These are phyloP conservation scores for Cheilosia grossa DNA, from an alignment of 2,888 invertebrate genomes.

Conservation along the genomic window DNA sequence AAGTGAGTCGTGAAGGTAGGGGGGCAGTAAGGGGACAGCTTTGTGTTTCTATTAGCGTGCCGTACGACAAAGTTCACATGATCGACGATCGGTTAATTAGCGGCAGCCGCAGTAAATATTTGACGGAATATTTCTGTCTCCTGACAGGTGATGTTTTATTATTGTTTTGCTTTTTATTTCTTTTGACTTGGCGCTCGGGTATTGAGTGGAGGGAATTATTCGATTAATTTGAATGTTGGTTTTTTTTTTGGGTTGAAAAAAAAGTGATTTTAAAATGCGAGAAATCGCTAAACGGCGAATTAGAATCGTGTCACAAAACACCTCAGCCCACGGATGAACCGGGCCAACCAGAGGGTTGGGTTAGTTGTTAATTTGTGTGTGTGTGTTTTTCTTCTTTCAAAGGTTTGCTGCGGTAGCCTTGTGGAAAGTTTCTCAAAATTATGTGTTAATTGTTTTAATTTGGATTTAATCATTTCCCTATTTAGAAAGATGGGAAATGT, in stretches of 20 bases:
- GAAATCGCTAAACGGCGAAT: slow-evolving; percentile 27
- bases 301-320: slow-evolving; percentile 47
- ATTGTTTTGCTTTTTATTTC: background rate
- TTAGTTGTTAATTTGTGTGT: slow-evolving; percentile 18
- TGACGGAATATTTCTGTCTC: background rate
- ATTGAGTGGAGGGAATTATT: background rate
- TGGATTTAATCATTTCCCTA: slow-evolving; percentile 50
- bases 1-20: background rate
- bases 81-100: slow-evolving; percentile 61
- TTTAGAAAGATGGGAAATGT: slow-evolving; percentile 25
- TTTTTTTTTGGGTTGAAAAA: background rate
- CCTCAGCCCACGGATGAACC: background rate
- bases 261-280: background rate
- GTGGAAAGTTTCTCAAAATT: slow-evolving; percentile 56
- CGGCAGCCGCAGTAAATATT: slow-evolving; percentile 1
- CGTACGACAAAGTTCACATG: slow-evolving; percentile 57
- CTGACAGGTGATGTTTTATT: slow-evolving; percentile 51
- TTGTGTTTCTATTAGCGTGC: slow-evolving; percentile 43
- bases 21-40: background rate
- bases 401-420: slow-evolving; percentile 27
- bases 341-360: slow-evolving; percentile 37
- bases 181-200: no score
- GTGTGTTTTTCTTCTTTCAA: background rate
- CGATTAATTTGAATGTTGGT: background rate
- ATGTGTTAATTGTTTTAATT: slow-evolving; percentile 56